These are phyloP conservation scores for Caenorhabditis japonica DNA, from an alignment of 2,888 invertebrate genomes.

Conservation along the genomic window DNA sequence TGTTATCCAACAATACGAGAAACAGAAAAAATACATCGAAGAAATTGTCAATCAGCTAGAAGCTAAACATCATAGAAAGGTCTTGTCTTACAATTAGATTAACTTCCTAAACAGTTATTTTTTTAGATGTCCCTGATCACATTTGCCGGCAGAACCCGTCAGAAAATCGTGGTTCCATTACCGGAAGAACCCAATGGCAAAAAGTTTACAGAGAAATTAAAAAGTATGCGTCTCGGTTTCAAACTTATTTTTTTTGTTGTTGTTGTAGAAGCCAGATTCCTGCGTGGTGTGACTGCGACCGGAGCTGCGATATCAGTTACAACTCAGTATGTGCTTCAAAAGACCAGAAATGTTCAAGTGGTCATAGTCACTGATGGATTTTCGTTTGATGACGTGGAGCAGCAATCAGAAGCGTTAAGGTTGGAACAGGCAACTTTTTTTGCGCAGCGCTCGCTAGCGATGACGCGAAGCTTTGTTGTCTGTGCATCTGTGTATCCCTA, in stretches of 20 bases:
- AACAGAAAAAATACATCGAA: constrained; percentile 59
- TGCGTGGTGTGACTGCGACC: constrained; percentile 67
- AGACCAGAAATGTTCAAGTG: constrained; percentile 47
- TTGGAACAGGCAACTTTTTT: constrained; percentile 20
- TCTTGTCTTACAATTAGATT: too few relatives aligned
- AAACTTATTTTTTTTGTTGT: background rate
- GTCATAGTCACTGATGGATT: constrained; percentile 71
- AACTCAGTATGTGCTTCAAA: constrained; percentile 50
- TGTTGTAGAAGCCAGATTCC: constrained; percentile 56
- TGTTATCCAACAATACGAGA: constrained; percentile 57
- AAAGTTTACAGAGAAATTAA: constrained; percentile 51
- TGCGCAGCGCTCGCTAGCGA: too few relatives aligned
- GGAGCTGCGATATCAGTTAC: constrained; percentile 63
- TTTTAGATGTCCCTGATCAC: constrained; percentile 56
- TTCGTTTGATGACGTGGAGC: constrained; percentile 64
- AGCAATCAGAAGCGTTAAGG: constrained; percentile 56
- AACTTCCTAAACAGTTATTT: too few relatives aligned
- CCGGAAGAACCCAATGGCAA: constrained; percentile 43
- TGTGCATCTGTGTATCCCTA: too few relatives aligned
- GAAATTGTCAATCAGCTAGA: constrained; percentile 46
- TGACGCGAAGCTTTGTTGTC: too few relatives aligned
- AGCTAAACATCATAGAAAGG: constrained; percentile 35
- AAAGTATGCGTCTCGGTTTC: constrained; percentile 39
- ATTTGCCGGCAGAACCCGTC: constrained; percentile 55
- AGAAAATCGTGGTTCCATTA: constrained; percentile 58